These are phyloP conservation scores for Aricia agestis DNA, from an alignment of 1,140 invertebrate species.

Conservation along the genomic window DNA sequence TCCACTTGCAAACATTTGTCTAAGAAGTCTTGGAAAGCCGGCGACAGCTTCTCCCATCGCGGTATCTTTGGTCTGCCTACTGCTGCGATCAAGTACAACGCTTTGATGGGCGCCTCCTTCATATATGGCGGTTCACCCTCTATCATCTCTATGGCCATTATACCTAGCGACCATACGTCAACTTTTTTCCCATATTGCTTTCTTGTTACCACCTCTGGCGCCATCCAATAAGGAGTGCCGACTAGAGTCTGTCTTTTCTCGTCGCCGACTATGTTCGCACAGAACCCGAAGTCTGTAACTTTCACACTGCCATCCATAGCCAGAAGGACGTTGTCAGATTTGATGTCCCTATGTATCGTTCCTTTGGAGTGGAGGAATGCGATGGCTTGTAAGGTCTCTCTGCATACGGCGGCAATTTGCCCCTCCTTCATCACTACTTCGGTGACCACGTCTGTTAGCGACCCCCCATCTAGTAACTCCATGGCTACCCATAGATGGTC, in stretches of 20 bases:
- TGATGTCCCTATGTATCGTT: slow-evolving; percentile 96
- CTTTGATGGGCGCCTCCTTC: slow-evolving; percentile 94
- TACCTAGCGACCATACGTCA: slow-evolving; percentile 97
- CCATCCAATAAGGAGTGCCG: slow-evolving; percentile 93
- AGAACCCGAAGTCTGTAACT: slow-evolving; percentile 99
- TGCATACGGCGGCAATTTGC: slow-evolving; percentile 96
- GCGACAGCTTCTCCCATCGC: slow-evolving; percentile 87
- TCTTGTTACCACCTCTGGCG: slow-evolving; percentile 92
- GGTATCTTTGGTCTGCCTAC: slow-evolving; percentile 95
- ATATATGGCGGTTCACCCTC: slow-evolving; percentile 98
- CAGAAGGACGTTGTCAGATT: slow-evolving; percentile 96
- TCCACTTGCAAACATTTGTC: slow-evolving; percentile 95
- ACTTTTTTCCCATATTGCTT: slow-evolving; percentile 94
- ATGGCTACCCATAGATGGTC: slow-evolving; percentile 97
- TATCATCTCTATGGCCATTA: slow-evolving; percentile 99
- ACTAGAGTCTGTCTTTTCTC: slow-evolving; percentile 98
- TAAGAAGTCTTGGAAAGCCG: slow-evolving; percentile 88
- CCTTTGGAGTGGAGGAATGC: slow-evolving; percentile 93
- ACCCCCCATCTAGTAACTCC: slow-evolving; percentile 97
- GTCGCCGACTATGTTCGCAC: slow-evolving; percentile 92
- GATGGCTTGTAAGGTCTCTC: slow-evolving; percentile 94
- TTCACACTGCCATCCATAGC: slow-evolving; percentile 98
- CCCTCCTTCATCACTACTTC: slow-evolving; percentile 98
- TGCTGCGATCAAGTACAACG: slow-evolving; percentile 96
- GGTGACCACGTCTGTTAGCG: slow-evolving; percentile 97